These are phyloP conservation scores for Caenorhabditis angaria DNA, from an alignment of 2,888 invertebrate species.

Conservation along the genomic window DNA sequence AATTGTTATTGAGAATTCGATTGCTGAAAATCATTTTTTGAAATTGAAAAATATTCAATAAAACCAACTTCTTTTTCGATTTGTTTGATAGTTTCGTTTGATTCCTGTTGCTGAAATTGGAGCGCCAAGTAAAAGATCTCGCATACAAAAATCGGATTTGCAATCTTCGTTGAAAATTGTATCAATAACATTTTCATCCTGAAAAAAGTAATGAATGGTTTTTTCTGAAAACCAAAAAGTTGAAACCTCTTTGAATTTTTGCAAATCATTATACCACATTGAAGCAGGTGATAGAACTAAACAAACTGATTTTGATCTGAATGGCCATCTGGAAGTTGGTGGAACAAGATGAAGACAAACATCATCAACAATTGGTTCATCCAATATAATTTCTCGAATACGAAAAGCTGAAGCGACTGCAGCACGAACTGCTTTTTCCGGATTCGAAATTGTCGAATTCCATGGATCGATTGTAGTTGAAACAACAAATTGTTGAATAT, in stretches of 20 bases:
- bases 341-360: slow-evolving; percentile 41
- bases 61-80: slow-evolving; percentile 61
- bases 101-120: slow-evolving; percentile 61
- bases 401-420: slow-evolving; percentile 53
- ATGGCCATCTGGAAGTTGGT: slow-evolving; percentile 17
- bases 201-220: slow-evolving; percentile 9
- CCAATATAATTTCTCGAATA: slow-evolving; percentile 25
- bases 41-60: background rate
- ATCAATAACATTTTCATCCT: slow-evolving; percentile 54
- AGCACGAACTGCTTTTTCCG: slow-evolving; percentile 56
- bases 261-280: slow-evolving; percentile 59
- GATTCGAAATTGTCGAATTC: slow-evolving; percentile 55
- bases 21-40: slow-evolving; percentile 40
- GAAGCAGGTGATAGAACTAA: slow-evolving; percentile 60
- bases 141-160: slow-evolving; percentile 57
- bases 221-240: background rate
- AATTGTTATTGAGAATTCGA: slow-evolving; percentile 61
- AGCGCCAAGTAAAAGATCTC: slow-evolving; percentile 64
- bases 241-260: slow-evolving; percentile 44
- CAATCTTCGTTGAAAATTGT: slow-evolving; percentile 65
- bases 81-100: slow-evolving; percentile 63
- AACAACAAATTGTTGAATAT: slow-evolving; percentile 65
- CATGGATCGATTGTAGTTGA: slow-evolving; percentile 62
- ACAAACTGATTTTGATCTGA: slow-evolving; percentile 54
- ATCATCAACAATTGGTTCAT: slow-evolving; percentile 36